A percentile compares a stretch with the other conserved stretches of the same genome.
Conservation (phyloP, 35 echinoderm and acorn worm species). For the Holothuria glaberrima region DNA sequence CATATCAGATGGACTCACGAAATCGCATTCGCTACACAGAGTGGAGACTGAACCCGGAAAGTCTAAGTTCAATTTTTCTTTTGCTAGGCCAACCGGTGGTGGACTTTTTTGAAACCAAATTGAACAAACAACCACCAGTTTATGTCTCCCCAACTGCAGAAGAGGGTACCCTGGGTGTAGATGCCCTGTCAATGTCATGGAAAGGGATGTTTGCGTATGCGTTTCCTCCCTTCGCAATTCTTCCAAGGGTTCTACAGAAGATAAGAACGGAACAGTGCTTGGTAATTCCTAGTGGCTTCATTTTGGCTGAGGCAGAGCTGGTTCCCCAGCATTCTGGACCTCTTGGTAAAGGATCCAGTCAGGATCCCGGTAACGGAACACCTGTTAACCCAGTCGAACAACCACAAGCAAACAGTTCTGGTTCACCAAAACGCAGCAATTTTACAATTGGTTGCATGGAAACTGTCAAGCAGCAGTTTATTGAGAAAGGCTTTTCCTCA, state of each 20-base stretch:
- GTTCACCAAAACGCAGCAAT: neutral
- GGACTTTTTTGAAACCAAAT: constrained; percentile 25
- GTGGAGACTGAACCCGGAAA: constrained; percentile 4
- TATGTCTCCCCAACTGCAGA: constrained; percentile 21
- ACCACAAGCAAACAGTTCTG: neutral
- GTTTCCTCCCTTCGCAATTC: constrained; percentile 21
- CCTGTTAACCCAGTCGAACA: no score
- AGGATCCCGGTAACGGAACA: no score
- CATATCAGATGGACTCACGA: constrained; percentile 27
- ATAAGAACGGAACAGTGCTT: constrained; percentile 7
- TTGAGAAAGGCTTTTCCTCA: neutral
- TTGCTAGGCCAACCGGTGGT: neutral
- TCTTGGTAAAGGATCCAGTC: no score
- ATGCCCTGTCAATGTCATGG: constrained; percentile 33
- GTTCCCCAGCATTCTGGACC: no score
- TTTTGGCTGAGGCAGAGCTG: no score
- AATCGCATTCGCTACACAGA: constrained; percentile 18
- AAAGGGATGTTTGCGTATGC: constrained; percentile 7
- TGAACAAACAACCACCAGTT: constrained; percentile 4
- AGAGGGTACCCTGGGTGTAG: neutral
- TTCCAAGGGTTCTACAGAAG: constrained; percentile 38
- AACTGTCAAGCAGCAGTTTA: neutral
- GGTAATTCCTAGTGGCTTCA: no score
- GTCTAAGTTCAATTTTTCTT: neutral
- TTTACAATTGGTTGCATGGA: neutral